These are phyloP conservation scores for Synergus itoensis DNA, from an alignment of 2,888 invertebrate species.

Conservation along the genomic window DNA sequence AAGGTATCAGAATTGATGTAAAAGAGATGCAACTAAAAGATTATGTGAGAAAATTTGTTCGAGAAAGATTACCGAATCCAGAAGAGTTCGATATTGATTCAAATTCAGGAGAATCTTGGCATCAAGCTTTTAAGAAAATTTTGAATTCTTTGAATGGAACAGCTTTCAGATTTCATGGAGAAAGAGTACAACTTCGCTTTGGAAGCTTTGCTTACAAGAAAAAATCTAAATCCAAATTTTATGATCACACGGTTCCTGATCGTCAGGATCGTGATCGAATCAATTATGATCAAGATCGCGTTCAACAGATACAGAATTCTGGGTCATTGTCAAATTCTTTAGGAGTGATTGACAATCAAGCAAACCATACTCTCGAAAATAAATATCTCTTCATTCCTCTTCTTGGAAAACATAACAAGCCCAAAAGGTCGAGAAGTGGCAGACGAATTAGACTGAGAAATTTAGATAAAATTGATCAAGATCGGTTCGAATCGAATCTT, in stretches of 20 bases:
- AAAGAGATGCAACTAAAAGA: neutral
- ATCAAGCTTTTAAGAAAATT: neutral
- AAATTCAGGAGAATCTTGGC: neutral
- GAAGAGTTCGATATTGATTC: neutral
- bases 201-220: constrained; percentile 28
- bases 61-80: neutral
- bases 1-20: constrained; percentile 25
- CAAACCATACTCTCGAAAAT: too few relatives aligned
- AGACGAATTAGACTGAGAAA: neutral
- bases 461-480: neutral
- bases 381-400: neutral
- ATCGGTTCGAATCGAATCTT: neutral
- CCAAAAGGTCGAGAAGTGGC: neutral
- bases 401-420: neutral
- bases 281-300: neutral
- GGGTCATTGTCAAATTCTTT: neutral
- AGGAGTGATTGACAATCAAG: neutral
- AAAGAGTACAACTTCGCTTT: neutral
- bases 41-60: neutral
- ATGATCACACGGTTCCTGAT: neutral
- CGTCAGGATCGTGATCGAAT: neutral
- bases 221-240: neutral
- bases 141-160: constrained; percentile 10
- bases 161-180: neutral
- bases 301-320: neutral